Evolutionary conservation across 2,797 vertebrate genomes (phyloP).

Genomic region (Rachycentron canadum): DNA sequence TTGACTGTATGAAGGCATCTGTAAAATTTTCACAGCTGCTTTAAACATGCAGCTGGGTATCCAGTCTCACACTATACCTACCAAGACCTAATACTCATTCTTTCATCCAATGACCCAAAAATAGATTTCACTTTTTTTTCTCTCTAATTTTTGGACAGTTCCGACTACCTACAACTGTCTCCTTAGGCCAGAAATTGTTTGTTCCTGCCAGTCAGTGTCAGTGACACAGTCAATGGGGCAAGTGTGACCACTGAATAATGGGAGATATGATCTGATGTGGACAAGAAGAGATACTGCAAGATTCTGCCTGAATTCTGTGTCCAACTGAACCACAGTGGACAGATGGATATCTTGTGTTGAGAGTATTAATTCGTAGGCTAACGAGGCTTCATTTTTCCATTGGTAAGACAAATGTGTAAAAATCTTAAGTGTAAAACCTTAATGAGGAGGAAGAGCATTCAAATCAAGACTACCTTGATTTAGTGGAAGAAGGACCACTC

Average conservation of each 20-base stretch:
- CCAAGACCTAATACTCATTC: background rate
- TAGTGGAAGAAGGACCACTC: constrained; percentile 17
- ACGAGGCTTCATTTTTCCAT: background rate
- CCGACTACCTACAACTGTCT: background rate
- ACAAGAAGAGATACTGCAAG: constrained; percentile 9
- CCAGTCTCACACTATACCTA: constrained; percentile 17
- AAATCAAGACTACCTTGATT: constrained; percentile 48
- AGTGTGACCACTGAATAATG: no score
- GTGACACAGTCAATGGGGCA: background rate
- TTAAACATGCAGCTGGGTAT: constrained; percentile 23
- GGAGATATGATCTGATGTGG: background rate
- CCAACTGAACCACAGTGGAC: background rate
- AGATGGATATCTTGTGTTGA: constrained; percentile 11
- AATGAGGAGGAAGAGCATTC: constrained; percentile 29
- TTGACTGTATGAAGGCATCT: constrained; percentile 17
- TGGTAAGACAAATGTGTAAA: constrained; percentile 36
- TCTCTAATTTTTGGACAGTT: background rate
- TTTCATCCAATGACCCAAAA: background rate
- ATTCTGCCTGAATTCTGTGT: constrained; percentile 6
- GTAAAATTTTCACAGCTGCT: constrained; percentile 6
- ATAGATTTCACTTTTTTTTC: background rate
- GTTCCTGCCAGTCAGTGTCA: constrained; percentile 3
- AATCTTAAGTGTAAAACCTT: constrained; percentile 35
- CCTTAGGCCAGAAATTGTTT: background rate
- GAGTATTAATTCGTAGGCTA: background rate